A percentile compares a stretch with the other conserved stretches of the same genome.
phyloP scores from a whole-genome alignment of 2,888 invertebrate species.

The Tethea ocularis region DNA sequence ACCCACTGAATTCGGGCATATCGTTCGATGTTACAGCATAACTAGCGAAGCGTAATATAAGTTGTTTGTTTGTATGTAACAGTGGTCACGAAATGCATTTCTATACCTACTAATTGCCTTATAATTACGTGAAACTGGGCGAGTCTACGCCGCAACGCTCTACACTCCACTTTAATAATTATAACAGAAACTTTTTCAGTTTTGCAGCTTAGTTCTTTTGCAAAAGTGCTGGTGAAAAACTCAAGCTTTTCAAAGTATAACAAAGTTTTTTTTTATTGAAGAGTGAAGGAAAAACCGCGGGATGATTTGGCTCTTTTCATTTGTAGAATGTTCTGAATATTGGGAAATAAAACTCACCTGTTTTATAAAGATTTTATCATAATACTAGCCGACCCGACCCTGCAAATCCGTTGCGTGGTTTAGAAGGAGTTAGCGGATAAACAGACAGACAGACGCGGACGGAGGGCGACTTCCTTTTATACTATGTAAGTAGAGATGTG shows the following conservation, averaged over 20 bases:
- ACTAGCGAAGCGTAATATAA: conserved; percentile 36
- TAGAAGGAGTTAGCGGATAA: too few species aligned
- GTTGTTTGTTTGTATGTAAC: conserved; percentile 24
- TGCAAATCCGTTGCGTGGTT: too few species aligned
- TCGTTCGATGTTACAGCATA: conserved; percentile 40
- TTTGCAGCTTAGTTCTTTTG: neutral
- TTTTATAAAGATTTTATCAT: too few species aligned
- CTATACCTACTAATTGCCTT: conserved; percentile 15
- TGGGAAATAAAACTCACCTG: too few species aligned
- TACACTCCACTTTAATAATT: neutral
- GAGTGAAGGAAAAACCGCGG: too few species aligned
- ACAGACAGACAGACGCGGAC: too few species aligned
- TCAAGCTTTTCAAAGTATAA: neutral
- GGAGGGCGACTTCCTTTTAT: too few species aligned
- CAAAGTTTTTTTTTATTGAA: too few species aligned
- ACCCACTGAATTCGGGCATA: conserved; percentile 28
- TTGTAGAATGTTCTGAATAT: too few species aligned
- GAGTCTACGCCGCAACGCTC: neutral
- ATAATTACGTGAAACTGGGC: conserved; percentile 20
- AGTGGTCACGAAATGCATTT: conserved; percentile 27
- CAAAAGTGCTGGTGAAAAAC: neutral
- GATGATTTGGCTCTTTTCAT: too few species aligned
- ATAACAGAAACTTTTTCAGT: neutral
- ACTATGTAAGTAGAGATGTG: too few species aligned
- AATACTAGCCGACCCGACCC: too few species aligned